A percentile compares a stretch with the other conserved stretches of the same genome.
Conservation (phyloP, 2,797 vertebrate genomes). For the Pangasius krempfi region DNA sequence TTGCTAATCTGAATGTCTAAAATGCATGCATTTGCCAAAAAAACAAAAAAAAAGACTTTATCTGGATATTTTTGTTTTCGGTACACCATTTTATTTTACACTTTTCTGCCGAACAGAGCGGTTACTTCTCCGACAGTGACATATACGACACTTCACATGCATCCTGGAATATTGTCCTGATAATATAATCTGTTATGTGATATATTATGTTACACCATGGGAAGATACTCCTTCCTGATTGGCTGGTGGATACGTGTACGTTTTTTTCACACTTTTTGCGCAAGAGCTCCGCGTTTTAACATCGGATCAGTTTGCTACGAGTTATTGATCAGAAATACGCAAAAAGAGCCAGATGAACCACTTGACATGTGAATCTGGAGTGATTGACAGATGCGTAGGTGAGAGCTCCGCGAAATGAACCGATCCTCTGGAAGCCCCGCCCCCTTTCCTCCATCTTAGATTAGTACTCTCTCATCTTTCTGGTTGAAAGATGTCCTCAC, state of each 20-base stretch:
- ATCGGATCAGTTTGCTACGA: background rate
- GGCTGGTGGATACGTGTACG: background rate
- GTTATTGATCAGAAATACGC: background rate
- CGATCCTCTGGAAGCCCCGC: background rate
- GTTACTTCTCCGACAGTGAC: background rate
- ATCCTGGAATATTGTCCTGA: background rate
- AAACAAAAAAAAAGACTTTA: background rate
- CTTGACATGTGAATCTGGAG: background rate
- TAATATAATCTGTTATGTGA: too few species aligned
- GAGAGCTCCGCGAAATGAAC: background rate
- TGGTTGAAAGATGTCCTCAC: background rate
- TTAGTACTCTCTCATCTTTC: background rate
- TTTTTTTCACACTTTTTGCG: background rate
- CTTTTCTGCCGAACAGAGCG: background rate
- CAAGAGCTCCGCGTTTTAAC: background rate
- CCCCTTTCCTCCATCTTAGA: background rate
- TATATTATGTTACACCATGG: background rate
- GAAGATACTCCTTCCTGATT: background rate
- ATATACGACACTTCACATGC: background rate
- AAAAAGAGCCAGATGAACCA: background rate
- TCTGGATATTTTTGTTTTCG: background rate
- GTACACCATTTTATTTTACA: background rate
- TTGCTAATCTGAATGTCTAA: background rate
- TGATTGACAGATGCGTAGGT: background rate
- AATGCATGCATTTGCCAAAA: background rate